Base-by-base conservation (phyloP, 1,140 invertebrate genomes). In the Drosophila pallidifrons region DNA sequence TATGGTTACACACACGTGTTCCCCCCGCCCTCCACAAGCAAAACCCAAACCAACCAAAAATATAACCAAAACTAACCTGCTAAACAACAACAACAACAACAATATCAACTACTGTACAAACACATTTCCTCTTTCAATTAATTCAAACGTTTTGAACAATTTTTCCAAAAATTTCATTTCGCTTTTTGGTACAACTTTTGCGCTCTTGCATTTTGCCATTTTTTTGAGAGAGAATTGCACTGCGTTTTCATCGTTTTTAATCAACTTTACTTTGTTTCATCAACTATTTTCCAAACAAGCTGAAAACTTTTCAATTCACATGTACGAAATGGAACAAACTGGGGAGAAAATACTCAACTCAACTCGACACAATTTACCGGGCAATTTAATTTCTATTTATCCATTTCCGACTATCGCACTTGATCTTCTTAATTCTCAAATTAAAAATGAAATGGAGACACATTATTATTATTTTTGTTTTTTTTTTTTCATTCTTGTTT, bases 1-100 rank as follows among this genome's bases (percentile, higher is more conserved):
- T 91, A 92, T 92, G 91, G 91, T 92, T 92, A 89, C 80, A 92
- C 91, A 92, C 91, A 90, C 86, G 77, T 80, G 77, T 5, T 54
- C 70, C 77, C 80, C 73, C 77, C 69, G 67, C 77, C 77, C 83
- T 69, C 77, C 69, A 73, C 77, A 80, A 77, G 15, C 46, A 46
- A 43, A 25, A 16, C 30, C 28, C 45, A 25, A 25, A 25, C 66
- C 59, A 54, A 65, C 61, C 61, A 61, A 77, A 60, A 77, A 25
- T 25, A 45, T 65, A 52, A 51, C 7, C 16, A 52, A 57, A 28
- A 25, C 20, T 13, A 71, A 57, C 20, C 38, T 10, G 11, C 25
- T 28, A 28, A 54, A 41, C 49, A 47, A 38, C 54, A 47, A 38
- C 32, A 58, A 43, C 59, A 57, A 41, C n/a, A 51, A 63, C 54